Evolutionary conservation across 2,113 vertebrate species (phyloP).

Genomic region (Ctenodactylus gundi): DNA sequence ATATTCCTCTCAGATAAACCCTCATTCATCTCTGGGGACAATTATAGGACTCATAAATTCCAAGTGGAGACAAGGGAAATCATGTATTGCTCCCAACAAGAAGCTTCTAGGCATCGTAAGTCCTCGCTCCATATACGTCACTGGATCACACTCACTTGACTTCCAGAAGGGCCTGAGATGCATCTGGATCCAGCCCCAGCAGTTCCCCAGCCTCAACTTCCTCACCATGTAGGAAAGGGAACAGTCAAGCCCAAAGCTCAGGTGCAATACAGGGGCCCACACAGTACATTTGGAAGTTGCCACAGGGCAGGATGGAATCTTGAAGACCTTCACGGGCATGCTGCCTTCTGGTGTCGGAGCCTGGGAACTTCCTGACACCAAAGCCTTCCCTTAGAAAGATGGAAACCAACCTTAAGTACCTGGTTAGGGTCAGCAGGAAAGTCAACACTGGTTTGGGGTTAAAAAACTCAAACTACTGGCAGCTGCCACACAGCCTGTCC

Average conservation of each 20-base stretch:
- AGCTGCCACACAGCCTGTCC: too few relatives aligned
- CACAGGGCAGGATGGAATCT: background rate
- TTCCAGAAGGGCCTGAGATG: background rate
- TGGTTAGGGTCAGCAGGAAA: background rate
- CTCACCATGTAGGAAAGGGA: background rate
- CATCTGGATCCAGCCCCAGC: background rate
- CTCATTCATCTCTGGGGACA: background rate
- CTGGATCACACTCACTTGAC: background rate
- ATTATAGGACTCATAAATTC: conserved; percentile 15
- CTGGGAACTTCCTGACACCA: background rate
- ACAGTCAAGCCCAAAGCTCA: background rate
- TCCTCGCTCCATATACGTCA: background rate
- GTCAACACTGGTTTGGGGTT: background rate
- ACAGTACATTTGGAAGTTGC: background rate
- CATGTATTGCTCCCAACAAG: background rate
- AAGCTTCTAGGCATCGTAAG: background rate
- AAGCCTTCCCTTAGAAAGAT: background rate
- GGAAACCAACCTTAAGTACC: background rate
- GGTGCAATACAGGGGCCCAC: background rate
- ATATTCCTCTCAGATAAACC: background rate
- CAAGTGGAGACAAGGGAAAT: conserved; percentile 21
- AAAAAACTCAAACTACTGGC: background rate
- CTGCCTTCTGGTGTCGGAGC: background rate
- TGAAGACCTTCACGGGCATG: background rate
- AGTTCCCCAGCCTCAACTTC: background rate